These are phyloP conservation scores for Bolinopsis microptera DNA, from an alignment of 37 sponge, comb jelly and placozoan genomes.

Conservation along the genomic window DNA sequence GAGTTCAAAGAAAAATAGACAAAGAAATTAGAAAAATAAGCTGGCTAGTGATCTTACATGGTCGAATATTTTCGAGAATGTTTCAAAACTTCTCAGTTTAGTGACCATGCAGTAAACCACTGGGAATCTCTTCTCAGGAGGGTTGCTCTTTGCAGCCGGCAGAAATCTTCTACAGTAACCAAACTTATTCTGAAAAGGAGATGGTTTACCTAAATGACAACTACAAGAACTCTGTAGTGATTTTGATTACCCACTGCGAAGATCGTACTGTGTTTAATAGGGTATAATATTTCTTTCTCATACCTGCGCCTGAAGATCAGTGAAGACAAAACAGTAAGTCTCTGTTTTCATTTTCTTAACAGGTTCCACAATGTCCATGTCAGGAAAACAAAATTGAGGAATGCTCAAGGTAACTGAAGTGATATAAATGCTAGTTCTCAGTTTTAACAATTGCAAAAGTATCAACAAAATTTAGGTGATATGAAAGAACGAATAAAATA, in stretches of 20 bases:
- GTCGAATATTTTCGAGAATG: constrained; percentile 59
- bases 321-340: constrained; percentile 57
- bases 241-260: too few species aligned
- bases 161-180: constrained; percentile 39
- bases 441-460: too few species aligned
- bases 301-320: constrained; percentile 63
- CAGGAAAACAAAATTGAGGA: constrained; percentile 35
- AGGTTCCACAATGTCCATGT: constrained; percentile 52
- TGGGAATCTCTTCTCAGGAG: constrained; percentile 27
- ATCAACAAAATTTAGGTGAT: not conserved
- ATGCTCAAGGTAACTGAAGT: constrained; percentile 3
- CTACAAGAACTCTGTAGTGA: too few species aligned
- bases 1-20: not conserved
- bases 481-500: not conserved
- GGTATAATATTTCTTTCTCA: too few species aligned
- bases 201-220: not conserved
- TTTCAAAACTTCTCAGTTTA: constrained; percentile 51
- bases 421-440: too few species aligned
- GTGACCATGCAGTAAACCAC: constrained; percentile 64
- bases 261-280: too few species aligned
- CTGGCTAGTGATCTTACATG: too few species aligned
- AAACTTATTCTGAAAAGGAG: constrained; percentile 47
- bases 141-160: not conserved
- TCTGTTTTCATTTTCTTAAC: constrained; percentile 61
- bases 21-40: too few species aligned